Evolutionary conservation across 2,888 invertebrate species (phyloP).

Genomic region (Cylindroiulus punctatus): DNA sequence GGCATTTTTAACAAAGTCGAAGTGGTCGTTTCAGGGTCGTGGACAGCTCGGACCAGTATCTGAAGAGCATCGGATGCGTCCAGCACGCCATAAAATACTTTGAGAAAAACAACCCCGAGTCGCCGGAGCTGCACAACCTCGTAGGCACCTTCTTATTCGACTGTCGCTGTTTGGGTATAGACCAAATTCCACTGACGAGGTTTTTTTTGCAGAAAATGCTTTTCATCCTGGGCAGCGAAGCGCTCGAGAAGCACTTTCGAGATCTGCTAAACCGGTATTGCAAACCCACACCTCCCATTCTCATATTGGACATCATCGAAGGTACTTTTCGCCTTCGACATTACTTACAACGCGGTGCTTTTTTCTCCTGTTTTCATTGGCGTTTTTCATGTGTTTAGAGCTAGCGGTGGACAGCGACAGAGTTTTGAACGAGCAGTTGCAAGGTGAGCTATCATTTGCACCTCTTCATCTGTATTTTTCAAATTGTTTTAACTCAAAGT

Average conservation of each 20-base stretch:
- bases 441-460: slow-evolving; percentile 31
- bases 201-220: slow-evolving; percentile 13
- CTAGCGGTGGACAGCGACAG: slow-evolving; percentile 35
- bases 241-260: slow-evolving; percentile 87
- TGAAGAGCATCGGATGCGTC: slow-evolving; percentile 83
- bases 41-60: slow-evolving; percentile 67
- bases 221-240: slow-evolving; percentile 75
- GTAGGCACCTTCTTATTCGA: slow-evolving; percentile 71
- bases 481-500: no score
- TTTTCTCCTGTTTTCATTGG: not conserved
- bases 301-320: slow-evolving; percentile 83
- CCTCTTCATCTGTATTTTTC: no score
- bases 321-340: not conserved
- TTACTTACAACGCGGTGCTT: not conserved
- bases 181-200: not conserved
- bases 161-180: not conserved
- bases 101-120: slow-evolving; percentile 89
- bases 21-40: slow-evolving; percentile 23
- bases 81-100: slow-evolving; percentile 91
- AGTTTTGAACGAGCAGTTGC: slow-evolving; percentile 48
- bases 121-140: slow-evolving; percentile 92
- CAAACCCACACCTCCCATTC: slow-evolving; percentile 84
- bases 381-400: slow-evolving; percentile 40
- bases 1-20: not conserved
- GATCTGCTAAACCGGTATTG: slow-evolving; percentile 86